phyloP scores from a whole-genome alignment of 1,140 invertebrate species.

The Lucilia sericata region DNA sequence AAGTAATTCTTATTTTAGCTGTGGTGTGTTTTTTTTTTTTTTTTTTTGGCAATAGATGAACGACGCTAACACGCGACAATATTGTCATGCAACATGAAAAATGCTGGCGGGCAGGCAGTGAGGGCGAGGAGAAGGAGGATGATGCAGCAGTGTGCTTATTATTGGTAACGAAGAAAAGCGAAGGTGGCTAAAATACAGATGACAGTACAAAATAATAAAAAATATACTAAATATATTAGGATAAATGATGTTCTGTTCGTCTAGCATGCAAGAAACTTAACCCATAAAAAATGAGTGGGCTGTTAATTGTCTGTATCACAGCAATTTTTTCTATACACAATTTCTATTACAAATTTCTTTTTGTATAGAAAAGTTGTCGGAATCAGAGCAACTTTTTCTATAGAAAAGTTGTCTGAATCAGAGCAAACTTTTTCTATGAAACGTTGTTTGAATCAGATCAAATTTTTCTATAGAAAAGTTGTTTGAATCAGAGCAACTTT shows the following conservation, averaged over 20 bases:
- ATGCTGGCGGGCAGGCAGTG: neutral
- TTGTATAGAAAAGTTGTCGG: no score
- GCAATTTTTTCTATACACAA: no score
- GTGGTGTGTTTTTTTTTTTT: neutral
- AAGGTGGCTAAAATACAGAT: constrained; percentile 6
- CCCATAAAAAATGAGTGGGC: no score
- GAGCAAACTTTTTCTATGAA: no score
- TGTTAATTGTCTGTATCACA: no score
- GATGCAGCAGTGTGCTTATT: neutral
- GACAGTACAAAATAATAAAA: neutral
- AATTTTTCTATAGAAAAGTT: no score
- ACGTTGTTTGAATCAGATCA: no score
- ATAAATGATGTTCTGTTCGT: neutral
- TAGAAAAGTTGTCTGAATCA: no score
- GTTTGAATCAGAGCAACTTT: no score
- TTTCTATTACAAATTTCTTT: no score
- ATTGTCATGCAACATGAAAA: constrained; percentile 15
- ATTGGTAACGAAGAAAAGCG: neutral
- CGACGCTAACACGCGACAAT: constrained; percentile 34
- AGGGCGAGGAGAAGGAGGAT: neutral
- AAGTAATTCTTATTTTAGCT: neutral
- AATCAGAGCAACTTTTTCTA: no score
- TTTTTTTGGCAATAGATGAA: constrained; percentile 14
- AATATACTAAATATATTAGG: neutral
- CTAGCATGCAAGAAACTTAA: neutral